Evolutionary conservation across 2,888 invertebrate genomes (phyloP).

Genomic region (Cryptocheilus praepositus): DNA sequence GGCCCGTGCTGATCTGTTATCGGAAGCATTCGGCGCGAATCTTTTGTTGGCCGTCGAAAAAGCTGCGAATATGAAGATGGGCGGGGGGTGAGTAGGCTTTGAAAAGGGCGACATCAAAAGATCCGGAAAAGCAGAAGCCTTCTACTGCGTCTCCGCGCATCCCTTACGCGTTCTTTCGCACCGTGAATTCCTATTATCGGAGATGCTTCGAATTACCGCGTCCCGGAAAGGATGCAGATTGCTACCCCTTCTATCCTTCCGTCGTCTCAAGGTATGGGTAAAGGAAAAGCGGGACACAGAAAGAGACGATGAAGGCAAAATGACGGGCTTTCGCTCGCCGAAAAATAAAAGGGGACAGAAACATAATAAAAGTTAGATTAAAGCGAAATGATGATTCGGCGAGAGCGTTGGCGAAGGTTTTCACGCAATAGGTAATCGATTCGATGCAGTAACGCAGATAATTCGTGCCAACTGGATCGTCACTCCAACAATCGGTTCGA

Average conservation of each 20-base stretch:
- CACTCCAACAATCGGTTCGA: too few relatives aligned
- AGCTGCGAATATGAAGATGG: neutral
- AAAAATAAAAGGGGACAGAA: constrained; percentile 22
- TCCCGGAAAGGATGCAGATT: constrained; percentile 56
- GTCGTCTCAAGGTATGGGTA: constrained; percentile 19
- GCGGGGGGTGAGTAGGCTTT: neutral
- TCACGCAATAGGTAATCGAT: constrained; percentile 23
- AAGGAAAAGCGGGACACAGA: too few relatives aligned
- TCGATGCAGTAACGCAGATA: constrained; percentile 10
- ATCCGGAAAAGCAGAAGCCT: constrained; percentile 15
- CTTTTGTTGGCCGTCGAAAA: neutral
- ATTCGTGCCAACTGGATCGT: constrained; percentile 23
- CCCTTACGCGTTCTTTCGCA: constrained; percentile 30
- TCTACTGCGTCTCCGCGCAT: constrained; percentile 16
- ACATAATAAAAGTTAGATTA: constrained; percentile 60
- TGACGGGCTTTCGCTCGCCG: too few relatives aligned
- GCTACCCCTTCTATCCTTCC: constrained; percentile 31
- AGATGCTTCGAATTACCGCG: constrained; percentile 53
- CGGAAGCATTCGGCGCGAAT: too few relatives aligned
- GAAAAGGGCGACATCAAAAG: constrained; percentile 27
- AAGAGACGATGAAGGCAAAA: neutral
- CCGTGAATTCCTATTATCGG: constrained; percentile 57
- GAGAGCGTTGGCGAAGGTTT: too few relatives aligned
- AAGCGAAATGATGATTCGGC: constrained; percentile 16
- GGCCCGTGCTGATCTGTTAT: too few relatives aligned